Percentiles rank a stretch among this genome's conserved stretches.
Evolutionary conservation across 2,113 vertebrate genomes (phyloP).

Genomic region (Crotalus tigris): DNA sequence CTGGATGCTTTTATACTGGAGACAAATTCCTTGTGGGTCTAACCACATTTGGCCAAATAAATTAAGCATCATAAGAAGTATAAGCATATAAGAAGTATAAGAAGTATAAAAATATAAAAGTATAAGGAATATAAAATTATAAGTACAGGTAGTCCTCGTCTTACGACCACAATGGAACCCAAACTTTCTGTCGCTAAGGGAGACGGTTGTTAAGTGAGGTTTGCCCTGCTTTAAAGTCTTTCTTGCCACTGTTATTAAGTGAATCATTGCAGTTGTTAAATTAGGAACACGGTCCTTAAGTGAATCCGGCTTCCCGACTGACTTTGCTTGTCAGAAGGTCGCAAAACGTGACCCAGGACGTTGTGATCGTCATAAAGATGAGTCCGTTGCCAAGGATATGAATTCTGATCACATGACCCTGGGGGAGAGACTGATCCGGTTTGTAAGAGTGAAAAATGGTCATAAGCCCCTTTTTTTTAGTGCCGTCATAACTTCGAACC

Average conservation of each 20-base stretch:
- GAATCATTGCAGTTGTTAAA: background rate
- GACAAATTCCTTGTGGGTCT: too few relatives aligned
- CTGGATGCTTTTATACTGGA: too few relatives aligned
- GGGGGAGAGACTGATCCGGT: too few relatives aligned
- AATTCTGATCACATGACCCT: too few relatives aligned
- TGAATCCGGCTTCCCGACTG: accelerated
- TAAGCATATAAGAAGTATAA: too few relatives aligned
- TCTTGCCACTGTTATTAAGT: background rate
- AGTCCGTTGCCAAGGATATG: background rate
- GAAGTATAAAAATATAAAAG: too few relatives aligned
- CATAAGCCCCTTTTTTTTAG: background rate
- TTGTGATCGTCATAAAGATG: background rate
- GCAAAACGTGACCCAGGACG: background rate
- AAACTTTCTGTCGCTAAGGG: background rate
- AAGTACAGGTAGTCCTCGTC: background rate
- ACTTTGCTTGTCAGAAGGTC: too few relatives aligned
- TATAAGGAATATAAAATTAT: too few relatives aligned
- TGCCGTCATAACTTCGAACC: accelerated
- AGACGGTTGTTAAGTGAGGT: background rate
- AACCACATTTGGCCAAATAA: too few relatives aligned
- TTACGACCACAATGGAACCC: background rate
- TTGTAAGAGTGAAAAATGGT: background rate
- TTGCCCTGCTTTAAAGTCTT: too few relatives aligned
- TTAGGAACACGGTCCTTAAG: background rate
- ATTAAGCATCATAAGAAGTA: too few relatives aligned